phyloP scores from a whole-genome alignment of 2,888 invertebrate species.

The Euzophera pinguis region DNA sequence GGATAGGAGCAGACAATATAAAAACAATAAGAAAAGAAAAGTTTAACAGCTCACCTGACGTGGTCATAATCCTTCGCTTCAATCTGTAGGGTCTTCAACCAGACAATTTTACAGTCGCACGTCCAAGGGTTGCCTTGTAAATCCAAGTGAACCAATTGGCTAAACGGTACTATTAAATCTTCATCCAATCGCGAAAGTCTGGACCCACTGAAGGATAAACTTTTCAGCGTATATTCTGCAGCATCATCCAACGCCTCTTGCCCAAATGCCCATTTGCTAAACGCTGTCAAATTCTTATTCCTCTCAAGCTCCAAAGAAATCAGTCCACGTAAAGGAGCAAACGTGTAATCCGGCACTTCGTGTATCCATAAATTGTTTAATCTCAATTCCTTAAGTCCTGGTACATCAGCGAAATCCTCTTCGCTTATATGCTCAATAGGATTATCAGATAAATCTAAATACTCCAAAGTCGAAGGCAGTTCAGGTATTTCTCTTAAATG shows the following conservation, averaged over 20 bases:
- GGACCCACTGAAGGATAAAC: conserved; percentile 68
- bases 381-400: conserved; percentile 72
- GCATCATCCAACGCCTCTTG: conserved; percentile 54
- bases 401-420: conserved; percentile 71
- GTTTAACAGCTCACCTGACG: conserved; percentile 54
- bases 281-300: conserved; percentile 71
- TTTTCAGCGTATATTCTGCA: conserved; percentile 63
- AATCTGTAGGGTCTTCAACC: conserved; percentile 69
- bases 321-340: conserved; percentile 75
- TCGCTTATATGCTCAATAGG: conserved; percentile 68
- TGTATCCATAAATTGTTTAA: conserved; percentile 79
- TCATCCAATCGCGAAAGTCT: conserved; percentile 56
- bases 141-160: conserved; percentile 65
- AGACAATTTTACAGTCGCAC: conserved; percentile 81
- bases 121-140: conserved; percentile 82
- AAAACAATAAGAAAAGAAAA: background rate
- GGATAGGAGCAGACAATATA: too few relatives aligned
- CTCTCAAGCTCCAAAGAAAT: conserved; percentile 74
- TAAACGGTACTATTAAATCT: conserved; percentile 63
- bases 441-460: conserved; percentile 82
- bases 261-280: conserved; percentile 68
- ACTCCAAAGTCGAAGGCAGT: conserved; percentile 77
- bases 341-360: conserved; percentile 74
- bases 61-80: conserved; percentile 56
- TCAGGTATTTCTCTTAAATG: conserved; percentile 74